phyloP scores from a whole-genome alignment of 92 coral and sea anemone species.

The Siderastrea radians region DNA sequence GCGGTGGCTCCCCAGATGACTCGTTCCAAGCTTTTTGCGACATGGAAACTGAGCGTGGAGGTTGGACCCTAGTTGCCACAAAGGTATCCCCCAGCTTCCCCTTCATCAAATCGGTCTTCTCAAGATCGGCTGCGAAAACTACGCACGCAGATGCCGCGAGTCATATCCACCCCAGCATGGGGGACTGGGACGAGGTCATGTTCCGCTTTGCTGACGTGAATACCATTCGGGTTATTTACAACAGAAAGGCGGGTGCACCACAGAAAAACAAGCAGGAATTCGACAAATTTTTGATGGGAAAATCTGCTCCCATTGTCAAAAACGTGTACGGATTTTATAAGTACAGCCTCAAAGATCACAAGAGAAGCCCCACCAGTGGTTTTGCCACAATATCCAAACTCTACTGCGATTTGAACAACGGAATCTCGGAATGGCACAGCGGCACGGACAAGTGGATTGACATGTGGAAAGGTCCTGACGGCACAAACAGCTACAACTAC shows the following conservation, averaged over 20 bases:
- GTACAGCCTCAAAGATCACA: slow-evolving; percentile 65
- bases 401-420: slow-evolving; percentile 9
- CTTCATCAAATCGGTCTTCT: slow-evolving; percentile 45
- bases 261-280: slow-evolving; percentile 53
- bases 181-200: slow-evolving; percentile 78
- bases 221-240: slow-evolving; percentile 35
- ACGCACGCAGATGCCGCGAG: slow-evolving; percentile 23
- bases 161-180: slow-evolving; percentile 47
- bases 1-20: slow-evolving; percentile 44
- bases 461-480: slow-evolving; percentile 53
- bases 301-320: not conserved
- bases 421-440: slow-evolving; percentile 27
- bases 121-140: slow-evolving; percentile 56
- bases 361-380: slow-evolving; percentile 56
- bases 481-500: slow-evolving; percentile 52
- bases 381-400: slow-evolving; percentile 54
- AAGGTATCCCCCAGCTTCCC: slow-evolving; percentile 53
- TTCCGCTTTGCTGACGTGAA: not conserved
- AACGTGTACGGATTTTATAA: slow-evolving; percentile 77
- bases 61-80: slow-evolving; percentile 24
- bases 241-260: slow-evolving; percentile 68
- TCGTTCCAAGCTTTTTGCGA: too few species aligned
- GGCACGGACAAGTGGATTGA: slow-evolving; percentile 72
- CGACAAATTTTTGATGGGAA: slow-evolving; percentile 45
- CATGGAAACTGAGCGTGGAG: too few species aligned